These are phyloP conservation scores for Emmelina monodactyla DNA, from an alignment of 2,888 invertebrate species.

Conservation along the genomic window DNA sequence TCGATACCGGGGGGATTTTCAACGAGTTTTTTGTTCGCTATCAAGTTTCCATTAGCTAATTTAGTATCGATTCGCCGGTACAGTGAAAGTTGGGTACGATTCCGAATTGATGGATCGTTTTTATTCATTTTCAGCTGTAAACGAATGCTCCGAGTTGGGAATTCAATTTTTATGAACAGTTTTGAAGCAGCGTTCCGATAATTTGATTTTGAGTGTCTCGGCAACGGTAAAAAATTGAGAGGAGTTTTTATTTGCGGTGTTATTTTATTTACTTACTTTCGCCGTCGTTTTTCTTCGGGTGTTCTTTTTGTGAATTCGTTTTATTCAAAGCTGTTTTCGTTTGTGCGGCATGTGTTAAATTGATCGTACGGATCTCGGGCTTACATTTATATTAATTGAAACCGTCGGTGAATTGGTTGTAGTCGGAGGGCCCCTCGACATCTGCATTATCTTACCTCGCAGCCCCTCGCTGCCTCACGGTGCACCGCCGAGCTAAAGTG, in stretches of 20 bases:
- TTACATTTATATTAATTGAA: slow-evolving; percentile 57
- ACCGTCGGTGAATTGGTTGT: slow-evolving; percentile 25
- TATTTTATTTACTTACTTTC: neutral
- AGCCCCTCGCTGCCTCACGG: slow-evolving; percentile 54
- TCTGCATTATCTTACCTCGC: slow-evolving; percentile 61
- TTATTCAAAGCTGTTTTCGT: neutral
- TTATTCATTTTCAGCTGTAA: slow-evolving; percentile 44
- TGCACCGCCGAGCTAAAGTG: slow-evolving; percentile 56
- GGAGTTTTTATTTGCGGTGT: neutral
- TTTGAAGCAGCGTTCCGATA: slow-evolving; percentile 29
- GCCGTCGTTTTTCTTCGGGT: slow-evolving; percentile 1
- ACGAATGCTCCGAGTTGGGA: slow-evolving; percentile 38
- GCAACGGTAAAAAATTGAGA: slow-evolving; percentile 5
- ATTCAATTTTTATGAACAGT: slow-evolving; percentile 44
- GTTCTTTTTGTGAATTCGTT: neutral
- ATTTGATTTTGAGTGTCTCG: slow-evolving; percentile 28
- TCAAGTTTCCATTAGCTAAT: slow-evolving; percentile 67
- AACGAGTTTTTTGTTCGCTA: slow-evolving; percentile 59
- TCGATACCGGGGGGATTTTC: slow-evolving; percentile 41
- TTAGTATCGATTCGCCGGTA: slow-evolving; percentile 46
- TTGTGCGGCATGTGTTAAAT: neutral
- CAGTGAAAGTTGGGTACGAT: slow-evolving; percentile 40
- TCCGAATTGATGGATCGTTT: slow-evolving; percentile 55
- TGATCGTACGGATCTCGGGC: slow-evolving; percentile 17
- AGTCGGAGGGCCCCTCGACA: slow-evolving; percentile 23